phyloP scores from a whole-genome alignment of 2,888 invertebrate species.

The Yponomeuta sedellus region DNA sequence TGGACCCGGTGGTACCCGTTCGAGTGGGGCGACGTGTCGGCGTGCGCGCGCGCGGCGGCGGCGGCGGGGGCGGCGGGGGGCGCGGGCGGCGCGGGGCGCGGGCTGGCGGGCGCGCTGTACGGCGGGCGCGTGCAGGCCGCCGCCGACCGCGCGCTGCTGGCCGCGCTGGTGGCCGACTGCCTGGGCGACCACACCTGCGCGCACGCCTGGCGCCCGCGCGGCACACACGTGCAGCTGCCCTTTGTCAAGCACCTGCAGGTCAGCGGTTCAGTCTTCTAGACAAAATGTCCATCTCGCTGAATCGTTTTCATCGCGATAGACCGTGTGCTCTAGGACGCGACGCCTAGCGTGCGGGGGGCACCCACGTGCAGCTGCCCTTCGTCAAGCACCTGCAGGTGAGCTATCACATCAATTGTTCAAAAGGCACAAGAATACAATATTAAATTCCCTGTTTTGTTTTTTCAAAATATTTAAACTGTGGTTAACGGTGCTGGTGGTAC shows the following conservation, averaged over 20 bases:
- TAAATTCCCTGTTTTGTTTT: too few species aligned
- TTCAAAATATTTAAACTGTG: too few species aligned
- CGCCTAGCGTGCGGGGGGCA: too few species aligned
- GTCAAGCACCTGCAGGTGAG: too few species aligned
- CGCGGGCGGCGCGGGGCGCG: constrained; percentile 29
- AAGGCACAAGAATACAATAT: too few species aligned
- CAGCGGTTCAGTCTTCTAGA: background rate
- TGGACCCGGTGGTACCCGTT: constrained; percentile 66
- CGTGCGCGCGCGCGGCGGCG: constrained; percentile 33
- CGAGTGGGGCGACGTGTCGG: constrained; percentile 66
- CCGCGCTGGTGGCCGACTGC: constrained; percentile 30
- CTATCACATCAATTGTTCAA: too few species aligned
- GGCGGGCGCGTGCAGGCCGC: constrained; percentile 42
- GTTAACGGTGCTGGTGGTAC: too few species aligned
- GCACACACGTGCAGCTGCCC: constrained; percentile 34
- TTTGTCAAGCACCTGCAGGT: constrained; percentile 36
- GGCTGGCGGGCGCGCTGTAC: constrained; percentile 47
- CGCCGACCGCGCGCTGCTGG: constrained; percentile 42
- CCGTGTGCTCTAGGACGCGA: too few species aligned
- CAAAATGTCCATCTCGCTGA: too few species aligned
- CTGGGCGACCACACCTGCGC: constrained; percentile 31
- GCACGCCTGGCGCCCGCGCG: constrained; percentile 29
- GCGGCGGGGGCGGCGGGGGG: constrained; percentile 32
- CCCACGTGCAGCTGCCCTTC: too few species aligned
- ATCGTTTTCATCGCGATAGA: too few species aligned